These are phyloP conservation scores for Drosophila neonasuta DNA, from an alignment of 2,888 invertebrate genomes.

Conservation along the genomic window DNA sequence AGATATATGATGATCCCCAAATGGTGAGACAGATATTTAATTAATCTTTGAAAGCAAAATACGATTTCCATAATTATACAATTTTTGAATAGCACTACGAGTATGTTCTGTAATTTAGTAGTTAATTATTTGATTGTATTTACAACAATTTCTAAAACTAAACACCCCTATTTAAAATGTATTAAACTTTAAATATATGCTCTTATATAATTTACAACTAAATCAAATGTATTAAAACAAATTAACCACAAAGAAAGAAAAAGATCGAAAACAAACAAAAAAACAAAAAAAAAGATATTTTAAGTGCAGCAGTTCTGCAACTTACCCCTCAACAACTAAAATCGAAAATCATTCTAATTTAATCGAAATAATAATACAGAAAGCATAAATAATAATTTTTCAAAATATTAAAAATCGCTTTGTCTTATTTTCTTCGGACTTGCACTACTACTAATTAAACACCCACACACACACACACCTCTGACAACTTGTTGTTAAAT, in stretches of 20 bases:
- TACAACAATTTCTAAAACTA: slow-evolving; percentile 54
- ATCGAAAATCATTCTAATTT: slow-evolving; percentile 54
- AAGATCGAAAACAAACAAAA: slow-evolving; percentile 26
- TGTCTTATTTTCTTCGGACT: slow-evolving; percentile 29
- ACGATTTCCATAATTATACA: slow-evolving; percentile 31
- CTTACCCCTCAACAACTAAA: slow-evolving; percentile 60
- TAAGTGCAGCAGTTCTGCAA: slow-evolving; percentile 54
- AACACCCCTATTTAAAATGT: slow-evolving; percentile 57
- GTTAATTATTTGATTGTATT: slow-evolving; percentile 72
- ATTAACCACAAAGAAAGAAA: slow-evolving; percentile 54
- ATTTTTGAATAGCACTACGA: slow-evolving; percentile 46
- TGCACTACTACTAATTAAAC: slow-evolving; percentile 36
- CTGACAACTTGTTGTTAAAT: slow-evolving; percentile 50
- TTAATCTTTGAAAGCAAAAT: slow-evolving; percentile 18
- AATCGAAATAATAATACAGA: slow-evolving; percentile 68
- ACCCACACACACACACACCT: slow-evolving; percentile 12
- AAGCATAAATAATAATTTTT: slow-evolving; percentile 60
- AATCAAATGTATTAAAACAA: slow-evolving; percentile 71
- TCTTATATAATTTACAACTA: slow-evolving; percentile 69
- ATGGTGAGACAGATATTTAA: slow-evolving; percentile 32
- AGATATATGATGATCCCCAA: slow-evolving; percentile 24
- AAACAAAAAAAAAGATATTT: slow-evolving; percentile 37
- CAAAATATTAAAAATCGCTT: slow-evolving; percentile 55
- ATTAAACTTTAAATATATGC: slow-evolving; percentile 56
- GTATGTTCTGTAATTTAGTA: slow-evolving; percentile 68